Base-by-base conservation (phyloP, 2,888 invertebrate species). In the Ennomos fuscantarius region DNA sequence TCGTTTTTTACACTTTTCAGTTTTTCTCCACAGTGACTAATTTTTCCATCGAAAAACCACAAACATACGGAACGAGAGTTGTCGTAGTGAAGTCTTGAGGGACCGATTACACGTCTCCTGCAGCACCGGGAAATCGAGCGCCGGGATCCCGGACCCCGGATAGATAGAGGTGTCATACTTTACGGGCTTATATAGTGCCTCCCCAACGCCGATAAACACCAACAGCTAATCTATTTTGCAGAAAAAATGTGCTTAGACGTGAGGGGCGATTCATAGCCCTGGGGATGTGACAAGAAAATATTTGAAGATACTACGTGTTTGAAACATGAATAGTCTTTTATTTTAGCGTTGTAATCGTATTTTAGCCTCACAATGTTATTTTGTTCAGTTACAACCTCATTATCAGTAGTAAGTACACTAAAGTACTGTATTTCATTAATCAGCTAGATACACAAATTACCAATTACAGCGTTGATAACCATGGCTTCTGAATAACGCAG, bases 101-200 rank as follows among this genome's bases (percentile, higher is more conserved):
- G 80, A 61, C 41, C 69, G 64, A 76, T 80, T 76, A 76, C 60
- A 62, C 55, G 56, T 65, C 66, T 55, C 56, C 62, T 48, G 55
- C 49, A 55, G 37, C 44, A 44, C 50, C 51, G 56, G 62, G 48
- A 47, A 39, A n/a, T n/a, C n/a, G n/a, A n/a, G n/a, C n/a, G n/a
- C n/a, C n/a, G n/a, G n/a, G 11, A 32, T 15, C 15, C 3, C 15
- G 15, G 42, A 46, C 49, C 40, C 54, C 41, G 52, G 51, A 56
- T 41, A 59, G 39, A 32, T 63, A 60, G 45, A 47, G 44, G 60
- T 56, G 48, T 46, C 47, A 51, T 56, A 61, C 62, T 66, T 63
- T 66, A 65, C 67, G 58, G 65, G 58, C 56, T 63, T 65, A 68
- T 70, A 70, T 72, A 69, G 71, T 65, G 65, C 62, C 60, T 65